Base-by-base conservation (phyloP, 2,888 invertebrate genomes). In the Disparrhopalites patrizii region DNA sequence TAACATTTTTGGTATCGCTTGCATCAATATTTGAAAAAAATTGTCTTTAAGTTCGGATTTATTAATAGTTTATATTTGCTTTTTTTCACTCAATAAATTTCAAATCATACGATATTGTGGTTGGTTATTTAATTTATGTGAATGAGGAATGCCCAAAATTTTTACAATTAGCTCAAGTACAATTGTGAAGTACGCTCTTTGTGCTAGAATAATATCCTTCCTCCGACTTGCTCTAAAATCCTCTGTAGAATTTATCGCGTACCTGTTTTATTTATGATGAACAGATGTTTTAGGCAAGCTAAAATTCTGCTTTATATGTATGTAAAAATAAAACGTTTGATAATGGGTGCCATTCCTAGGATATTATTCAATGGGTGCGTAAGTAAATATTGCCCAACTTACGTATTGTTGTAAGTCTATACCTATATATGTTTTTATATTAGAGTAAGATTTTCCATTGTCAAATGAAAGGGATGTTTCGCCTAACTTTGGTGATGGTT, bases 321-420 rank as follows among this genome's bases (percentile, higher is more conserved):
- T n/a, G n/a, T n/a, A n/a, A n/a, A n/a, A n/a, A n/a, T n/a, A 28
- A 60, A 33, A 20, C 50, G 60, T 60, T 60, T 60, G 60, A 43
- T 43, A 60, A 60, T 47, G 60, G 50, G 60, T 60, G 60, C 60
- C 60, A 60, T 60, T 47, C 28, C 20, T 23, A 47, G 23, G 47
- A 23, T 3, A 47, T 47, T 20, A 10, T 18, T 8, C 18, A 20
- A 47, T 23, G 23, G 47, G 18, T 47, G 13, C 47, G n/a, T n/a
- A n/a, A n/a, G n/a, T n/a, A n/a, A n/a, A n/a, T n/a, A n/a, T 47
- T 40, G 3, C 47, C 3, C 20, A 10, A 23, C 18, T 25, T 51
- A 23, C 13, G 51, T 52, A 52, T 20, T 27, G n/a, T n/a, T 18
- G 10, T 10, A 36, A 15, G 15, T 7, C 47, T 23, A 47, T 23